phyloP scores from a whole-genome alignment of 2,797 vertebrate genomes.

The Acanthurus lineatus region DNA sequence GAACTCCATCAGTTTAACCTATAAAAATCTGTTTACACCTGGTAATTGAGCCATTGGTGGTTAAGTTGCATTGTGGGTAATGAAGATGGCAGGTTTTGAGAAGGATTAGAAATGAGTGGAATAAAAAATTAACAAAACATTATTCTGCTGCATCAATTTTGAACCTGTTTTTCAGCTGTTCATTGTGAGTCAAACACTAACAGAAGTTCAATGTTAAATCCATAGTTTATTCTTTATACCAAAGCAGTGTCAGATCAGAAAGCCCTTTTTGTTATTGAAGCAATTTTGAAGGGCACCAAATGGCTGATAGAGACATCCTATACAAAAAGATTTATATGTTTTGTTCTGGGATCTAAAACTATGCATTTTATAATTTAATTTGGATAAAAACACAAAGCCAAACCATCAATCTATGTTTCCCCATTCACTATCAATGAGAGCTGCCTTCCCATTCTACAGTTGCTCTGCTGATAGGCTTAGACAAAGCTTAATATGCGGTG shows the following conservation, averaged over 20 bases:
- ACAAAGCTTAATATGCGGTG: constrained; percentile 17
- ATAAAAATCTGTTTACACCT: not conserved
- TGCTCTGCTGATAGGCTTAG: constrained; percentile 14
- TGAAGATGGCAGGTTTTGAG: not conserved
- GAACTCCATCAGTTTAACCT: not conserved
- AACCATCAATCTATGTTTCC: not conserved
- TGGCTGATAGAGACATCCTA: not conserved
- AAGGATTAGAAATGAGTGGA: too few species aligned
- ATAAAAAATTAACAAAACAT: too few species aligned
- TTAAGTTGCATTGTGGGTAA: not conserved
- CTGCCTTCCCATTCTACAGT: constrained; percentile 8
- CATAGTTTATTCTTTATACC: not conserved
- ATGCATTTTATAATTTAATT: not conserved
- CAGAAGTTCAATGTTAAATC: too few species aligned
- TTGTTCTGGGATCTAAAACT: not conserved
- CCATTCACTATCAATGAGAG: not conserved
- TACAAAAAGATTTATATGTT: not conserved
- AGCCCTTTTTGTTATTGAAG: not conserved
- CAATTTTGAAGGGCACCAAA: not conserved
- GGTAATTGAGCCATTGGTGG: not conserved
- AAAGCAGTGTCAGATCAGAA: not conserved
- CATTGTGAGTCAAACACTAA: not conserved
- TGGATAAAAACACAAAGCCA: not conserved
- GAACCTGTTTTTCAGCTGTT: not conserved
- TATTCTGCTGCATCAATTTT: too few species aligned